A percentile compares a stretch with the other conserved stretches of the same genome.
Evolutionary conservation across 2,888 invertebrate species (phyloP).

Genomic region (Rhamphomyia laevipes): DNA sequence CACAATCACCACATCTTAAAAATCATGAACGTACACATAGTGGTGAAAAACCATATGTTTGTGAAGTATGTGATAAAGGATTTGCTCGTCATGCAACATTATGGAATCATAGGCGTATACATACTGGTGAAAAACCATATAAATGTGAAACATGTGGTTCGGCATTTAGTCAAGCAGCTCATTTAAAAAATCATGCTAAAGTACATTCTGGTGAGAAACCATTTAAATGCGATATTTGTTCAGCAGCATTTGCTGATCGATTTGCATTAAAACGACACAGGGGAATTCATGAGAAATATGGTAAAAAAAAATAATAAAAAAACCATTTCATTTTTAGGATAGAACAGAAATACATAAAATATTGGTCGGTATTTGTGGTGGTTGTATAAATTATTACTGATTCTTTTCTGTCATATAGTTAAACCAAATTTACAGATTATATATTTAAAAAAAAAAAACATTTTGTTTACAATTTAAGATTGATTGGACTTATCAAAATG

Average conservation of each 20-base stretch:
- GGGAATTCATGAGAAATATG: conserved; percentile 81
- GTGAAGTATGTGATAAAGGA: conserved; percentile 79
- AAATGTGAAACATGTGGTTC: conserved; percentile 82
- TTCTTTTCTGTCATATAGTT: too few relatives aligned
- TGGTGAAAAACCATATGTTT: conserved; percentile 77
- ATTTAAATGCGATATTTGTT: conserved; percentile 71
- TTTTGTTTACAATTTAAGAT: too few relatives aligned
- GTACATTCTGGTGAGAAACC: conserved; percentile 73
- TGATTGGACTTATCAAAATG: too few relatives aligned
- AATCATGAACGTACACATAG: conserved; percentile 83
- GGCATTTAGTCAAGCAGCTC: conserved; percentile 81
- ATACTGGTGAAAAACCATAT: conserved; percentile 52
- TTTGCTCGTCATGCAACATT: conserved; percentile 78
- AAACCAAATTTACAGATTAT: too few relatives aligned
- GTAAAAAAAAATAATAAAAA: too few relatives aligned
- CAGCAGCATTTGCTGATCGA: conserved; percentile 76
- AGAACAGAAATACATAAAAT: too few relatives aligned
- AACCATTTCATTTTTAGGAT: too few relatives aligned
- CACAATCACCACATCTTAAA: conserved; percentile 77
- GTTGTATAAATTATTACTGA: too few relatives aligned
- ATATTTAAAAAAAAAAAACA: too few relatives aligned
- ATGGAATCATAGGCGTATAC: conserved; percentile 81
- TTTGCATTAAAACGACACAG: conserved; percentile 78
- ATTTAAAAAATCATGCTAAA: conserved; percentile 79
- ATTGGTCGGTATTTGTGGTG: too few relatives aligned